A percentile compares a stretch with the other conserved stretches of the same genome.
Evolutionary conservation across 2,888 invertebrate genomes (phyloP).

Genomic region (Fragum sueziense): DNA sequence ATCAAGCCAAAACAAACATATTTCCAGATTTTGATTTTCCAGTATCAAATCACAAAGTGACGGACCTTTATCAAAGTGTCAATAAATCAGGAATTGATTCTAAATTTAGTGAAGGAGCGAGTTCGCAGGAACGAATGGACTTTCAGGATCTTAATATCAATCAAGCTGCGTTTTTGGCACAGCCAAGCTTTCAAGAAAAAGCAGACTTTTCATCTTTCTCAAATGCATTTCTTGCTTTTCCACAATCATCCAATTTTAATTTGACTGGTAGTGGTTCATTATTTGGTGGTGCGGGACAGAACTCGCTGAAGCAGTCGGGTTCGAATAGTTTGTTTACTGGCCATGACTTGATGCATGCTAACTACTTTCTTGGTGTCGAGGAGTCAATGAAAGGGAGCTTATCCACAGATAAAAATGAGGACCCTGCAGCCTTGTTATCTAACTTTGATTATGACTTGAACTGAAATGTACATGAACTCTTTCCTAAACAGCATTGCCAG

Average conservation of each 20-base stretch:
- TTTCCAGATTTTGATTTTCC: conserved; percentile 44
- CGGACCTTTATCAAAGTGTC: conserved; percentile 10
- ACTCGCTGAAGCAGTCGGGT: conserved; percentile 7
- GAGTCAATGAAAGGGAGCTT: conserved; percentile 46
- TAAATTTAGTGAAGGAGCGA: neutral
- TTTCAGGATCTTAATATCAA: conserved; percentile 34
- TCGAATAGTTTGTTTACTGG: conserved; percentile 21
- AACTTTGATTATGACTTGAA: conserved; percentile 49
- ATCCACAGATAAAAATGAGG: conserved; percentile 47
- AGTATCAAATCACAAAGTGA: conserved; percentile 24
- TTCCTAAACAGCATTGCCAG: too few species aligned
- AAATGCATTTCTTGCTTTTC: conserved; percentile 25
- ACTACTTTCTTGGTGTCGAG: conserved; percentile 39
- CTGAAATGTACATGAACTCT: too few species aligned
- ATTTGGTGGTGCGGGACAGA: conserved; percentile 27
- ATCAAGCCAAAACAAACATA: conserved; percentile 38
- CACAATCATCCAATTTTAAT: conserved; percentile 7
- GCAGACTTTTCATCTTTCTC: conserved; percentile 39
- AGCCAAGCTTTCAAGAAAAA: conserved; percentile 33
- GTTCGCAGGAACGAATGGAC: conserved; percentile 11
- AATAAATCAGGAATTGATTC: neutral
- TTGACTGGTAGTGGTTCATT: conserved; percentile 24
- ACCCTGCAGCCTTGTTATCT: conserved; percentile 47
- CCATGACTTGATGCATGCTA: conserved; percentile 26
- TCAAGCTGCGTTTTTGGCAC: conserved; percentile 9